Base-by-base conservation (phyloP, 2,113 vertebrate species). In the Chascanopsetta lugubris region DNA sequence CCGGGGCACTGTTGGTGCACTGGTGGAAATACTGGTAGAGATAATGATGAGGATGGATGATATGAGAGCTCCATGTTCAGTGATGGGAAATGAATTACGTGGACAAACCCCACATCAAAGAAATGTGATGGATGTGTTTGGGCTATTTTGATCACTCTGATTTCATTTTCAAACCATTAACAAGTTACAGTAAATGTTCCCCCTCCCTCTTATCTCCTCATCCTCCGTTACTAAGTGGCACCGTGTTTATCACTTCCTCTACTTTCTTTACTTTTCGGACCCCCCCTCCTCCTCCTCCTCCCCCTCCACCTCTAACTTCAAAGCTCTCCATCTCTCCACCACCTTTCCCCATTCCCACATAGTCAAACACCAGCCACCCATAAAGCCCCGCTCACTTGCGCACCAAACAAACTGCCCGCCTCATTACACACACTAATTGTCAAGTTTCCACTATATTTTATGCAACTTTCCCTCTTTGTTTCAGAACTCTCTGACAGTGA, bases 401-500 rank as follows among this genome's bases (percentile, higher is more conserved):
- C 71, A 67, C 74, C 80, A 73, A 82, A 83, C 81, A 83, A 68
- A 68, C 79, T 38, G 46, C 69, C 61, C 22, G 85, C 79, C 81
- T 79, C 81, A 84, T 87, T 89, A 79, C 84, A 77, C 75, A 50
- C 54, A 18, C 76, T 85, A 80, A 87, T 85, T 82, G 80, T 87
- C 50, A 67, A 80, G 70, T 85, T 85, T 82, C 80, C 75, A 79
- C 29, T 47, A 8, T 69, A n/a, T 63, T 69, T 32, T 11, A 36
- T 36, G 20, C 32, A 29, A 59, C 45, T 76, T 69, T 76, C 27
- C 47, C 29, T 0, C 26, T 45, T n/a, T 34, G n/a, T 50, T 25
- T 27, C 15, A 53, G 7, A 8, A 3, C 25, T 51, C 18, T 56
- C 30, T 56, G 2, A 51, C 27, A 49, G 48, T 20, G 9, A 42